These are phyloP conservation scores for Caenorhabditis macrosperma DNA, from an alignment of 2,888 invertebrate genomes.

Conservation along the genomic window DNA sequence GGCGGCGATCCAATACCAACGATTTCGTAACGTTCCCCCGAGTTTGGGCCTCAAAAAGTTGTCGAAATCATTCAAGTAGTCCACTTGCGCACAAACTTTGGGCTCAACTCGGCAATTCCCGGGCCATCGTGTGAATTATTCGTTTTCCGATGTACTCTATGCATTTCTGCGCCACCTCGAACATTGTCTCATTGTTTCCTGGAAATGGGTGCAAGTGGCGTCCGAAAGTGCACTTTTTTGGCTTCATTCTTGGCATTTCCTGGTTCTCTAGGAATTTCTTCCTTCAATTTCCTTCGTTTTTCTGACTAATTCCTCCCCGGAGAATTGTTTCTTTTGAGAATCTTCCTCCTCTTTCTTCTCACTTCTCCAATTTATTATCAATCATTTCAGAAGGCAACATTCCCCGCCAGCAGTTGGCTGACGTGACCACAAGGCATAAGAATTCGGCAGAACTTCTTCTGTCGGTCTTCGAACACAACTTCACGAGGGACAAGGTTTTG, in stretches of 20 bases:
- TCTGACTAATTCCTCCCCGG: constrained; percentile 28
- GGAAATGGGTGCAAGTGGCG: background rate
- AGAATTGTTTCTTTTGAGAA: constrained; percentile 16
- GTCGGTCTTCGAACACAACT: no score
- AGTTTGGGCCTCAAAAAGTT: constrained; percentile 6
- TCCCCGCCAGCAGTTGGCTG: no score
- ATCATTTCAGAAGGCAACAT: constrained; percentile 41
- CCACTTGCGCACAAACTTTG: no score
- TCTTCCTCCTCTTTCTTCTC: background rate
- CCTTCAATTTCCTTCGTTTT: constrained; percentile 20
- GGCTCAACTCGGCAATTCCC: background rate
- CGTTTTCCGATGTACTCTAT: background rate
- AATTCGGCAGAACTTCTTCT: background rate
- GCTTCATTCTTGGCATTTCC: background rate
- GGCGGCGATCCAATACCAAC: constrained; percentile 13
- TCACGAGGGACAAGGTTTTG: background rate
- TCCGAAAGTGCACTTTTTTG: constrained; percentile 35
- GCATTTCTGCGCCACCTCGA: constrained; percentile 13
- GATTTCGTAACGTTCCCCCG: constrained; percentile 48
- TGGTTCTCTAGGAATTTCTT: background rate
- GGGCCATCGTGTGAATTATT: constrained; percentile 9
- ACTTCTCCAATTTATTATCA: constrained; percentile 45
- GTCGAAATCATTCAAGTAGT: constrained; percentile 3
- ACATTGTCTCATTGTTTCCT: constrained; percentile 4
- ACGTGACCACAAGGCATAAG: no score